Conservation (phyloP, 2,888 invertebrate genomes). For the Andricus curvator region DNA sequence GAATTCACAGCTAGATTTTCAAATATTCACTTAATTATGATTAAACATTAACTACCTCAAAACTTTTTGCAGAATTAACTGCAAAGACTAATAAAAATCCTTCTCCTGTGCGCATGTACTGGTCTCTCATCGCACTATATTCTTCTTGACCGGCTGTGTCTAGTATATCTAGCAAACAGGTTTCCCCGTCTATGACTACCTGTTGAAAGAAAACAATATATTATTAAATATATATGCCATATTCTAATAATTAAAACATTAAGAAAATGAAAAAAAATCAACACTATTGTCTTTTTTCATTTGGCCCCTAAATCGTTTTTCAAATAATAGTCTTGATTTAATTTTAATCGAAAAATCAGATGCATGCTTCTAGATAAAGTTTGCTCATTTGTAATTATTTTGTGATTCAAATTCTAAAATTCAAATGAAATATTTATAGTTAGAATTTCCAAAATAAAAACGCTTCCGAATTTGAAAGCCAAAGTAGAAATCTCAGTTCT, state of each 20-base stretch:
- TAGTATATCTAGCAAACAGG: constrained; percentile 98
- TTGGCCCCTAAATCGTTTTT: background rate
- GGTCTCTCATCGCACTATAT: constrained; percentile 99
- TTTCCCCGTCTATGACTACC: constrained; percentile 96
- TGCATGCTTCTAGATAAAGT: too few species aligned
- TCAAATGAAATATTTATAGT: background rate
- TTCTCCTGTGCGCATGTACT: constrained; percentile 99
- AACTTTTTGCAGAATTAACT: constrained; percentile 99
- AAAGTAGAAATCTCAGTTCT: background rate
- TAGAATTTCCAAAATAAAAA: background rate
- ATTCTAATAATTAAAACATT: background rate
- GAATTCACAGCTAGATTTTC: too few species aligned
- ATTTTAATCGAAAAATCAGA: background rate
- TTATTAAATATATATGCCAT: background rate
- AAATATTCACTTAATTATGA: background rate
- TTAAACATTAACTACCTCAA: constrained; percentile 82
- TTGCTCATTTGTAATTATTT: background rate
- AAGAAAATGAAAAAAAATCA: too few species aligned
- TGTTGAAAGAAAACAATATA: constrained; percentile 50
- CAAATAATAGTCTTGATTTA: background rate
- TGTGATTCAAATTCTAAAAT: background rate
- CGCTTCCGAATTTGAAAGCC: background rate
- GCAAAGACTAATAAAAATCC: constrained; percentile 99
- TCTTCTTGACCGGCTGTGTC: constrained; percentile 99
- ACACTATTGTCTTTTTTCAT: too few species aligned